phyloP scores from a whole-genome alignment of 2,113 vertebrate species.

The Artemisiospiza belli region DNA sequence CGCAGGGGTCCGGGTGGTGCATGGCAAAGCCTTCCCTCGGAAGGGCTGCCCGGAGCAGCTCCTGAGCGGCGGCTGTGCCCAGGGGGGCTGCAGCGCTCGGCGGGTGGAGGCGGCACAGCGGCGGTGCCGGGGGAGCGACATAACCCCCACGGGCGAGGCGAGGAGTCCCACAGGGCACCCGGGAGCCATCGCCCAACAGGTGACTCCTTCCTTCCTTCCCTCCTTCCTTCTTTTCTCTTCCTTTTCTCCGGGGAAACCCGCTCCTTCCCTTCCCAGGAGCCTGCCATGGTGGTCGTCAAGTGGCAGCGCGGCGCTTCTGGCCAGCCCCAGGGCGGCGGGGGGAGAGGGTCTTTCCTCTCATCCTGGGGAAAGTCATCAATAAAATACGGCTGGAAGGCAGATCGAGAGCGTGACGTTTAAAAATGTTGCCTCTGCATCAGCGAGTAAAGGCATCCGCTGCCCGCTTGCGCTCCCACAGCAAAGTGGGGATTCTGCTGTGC shows the following conservation, averaged over 20 bases:
- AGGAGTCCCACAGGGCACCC: constrained; percentile 63
- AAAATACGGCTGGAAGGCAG: constrained; percentile 59
- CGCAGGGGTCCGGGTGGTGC: neutral
- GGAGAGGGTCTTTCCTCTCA: constrained; percentile 36
- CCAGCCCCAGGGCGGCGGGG: constrained; percentile 47
- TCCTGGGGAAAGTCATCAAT: constrained; percentile 57
- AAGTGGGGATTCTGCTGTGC: neutral
- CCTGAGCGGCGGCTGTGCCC: neutral
- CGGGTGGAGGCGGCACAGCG: constrained; percentile 9
- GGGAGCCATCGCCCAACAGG: constrained; percentile 76
- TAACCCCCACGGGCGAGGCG: constrained; percentile 15
- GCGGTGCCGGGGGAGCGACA: neutral
- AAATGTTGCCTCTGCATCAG: constrained; percentile 43
- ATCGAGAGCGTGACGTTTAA: constrained; percentile 34
- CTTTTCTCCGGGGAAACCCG: neutral
- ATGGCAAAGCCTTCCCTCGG: neutral
- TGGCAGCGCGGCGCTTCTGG: constrained; percentile 70
- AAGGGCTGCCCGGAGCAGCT: neutral
- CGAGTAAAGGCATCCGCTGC: constrained; percentile 21
- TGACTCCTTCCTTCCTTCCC: constrained; percentile 50
- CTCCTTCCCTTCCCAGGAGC: constrained; percentile 37
- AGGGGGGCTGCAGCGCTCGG: constrained; percentile 3
- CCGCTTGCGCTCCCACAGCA: neutral
- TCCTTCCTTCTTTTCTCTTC: neutral
- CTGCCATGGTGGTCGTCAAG: constrained; percentile 72